Conservation (phyloP, 2,888 invertebrate species). For the Leptopilina myrica region DNA sequence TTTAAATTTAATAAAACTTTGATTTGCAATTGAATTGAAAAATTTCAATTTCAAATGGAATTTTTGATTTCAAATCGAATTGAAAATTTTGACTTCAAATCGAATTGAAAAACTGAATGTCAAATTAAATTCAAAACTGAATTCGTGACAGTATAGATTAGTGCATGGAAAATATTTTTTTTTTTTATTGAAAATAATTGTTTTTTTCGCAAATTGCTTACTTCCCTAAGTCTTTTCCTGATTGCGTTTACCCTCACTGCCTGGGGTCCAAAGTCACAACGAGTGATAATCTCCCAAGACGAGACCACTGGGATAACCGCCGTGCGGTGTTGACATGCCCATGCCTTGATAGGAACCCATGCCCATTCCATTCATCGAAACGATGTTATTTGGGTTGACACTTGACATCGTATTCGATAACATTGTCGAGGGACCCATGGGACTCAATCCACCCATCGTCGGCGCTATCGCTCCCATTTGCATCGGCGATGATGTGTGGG, state of each 20-base stretch:
- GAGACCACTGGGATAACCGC: conserved; percentile 72
- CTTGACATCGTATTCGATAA: conserved; percentile 73
- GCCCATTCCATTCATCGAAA: conserved; percentile 76
- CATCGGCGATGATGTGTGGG: conserved; percentile 73
- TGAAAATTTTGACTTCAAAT: no score
- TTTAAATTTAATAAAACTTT: no score
- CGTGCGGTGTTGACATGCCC: conserved; percentile 73
- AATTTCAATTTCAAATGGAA: no score
- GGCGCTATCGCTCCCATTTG: conserved; percentile 75
- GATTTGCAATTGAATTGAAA: no score
- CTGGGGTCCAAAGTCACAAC: conserved; percentile 76
- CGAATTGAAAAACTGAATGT: no score
- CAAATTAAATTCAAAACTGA: no score
- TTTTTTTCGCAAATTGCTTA: conserved; percentile 47
- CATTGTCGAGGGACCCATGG: conserved; percentile 74
- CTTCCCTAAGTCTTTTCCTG: conserved; percentile 71
- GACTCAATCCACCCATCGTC: conserved; percentile 73
- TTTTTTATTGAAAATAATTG: neutral
- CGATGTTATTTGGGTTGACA: conserved; percentile 74
- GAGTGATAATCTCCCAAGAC: conserved; percentile 75
- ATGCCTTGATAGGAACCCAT: conserved; percentile 74
- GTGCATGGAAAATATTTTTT: no score
- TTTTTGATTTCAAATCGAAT: no score
- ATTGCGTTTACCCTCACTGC: conserved; percentile 70
- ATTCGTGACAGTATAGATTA: no score